A percentile compares a stretch with the other conserved stretches of the same genome.
These are phyloP conservation scores for Dysmachus trigonus DNA, from an alignment of 2,888 invertebrate genomes.

Conservation along the genomic window DNA sequence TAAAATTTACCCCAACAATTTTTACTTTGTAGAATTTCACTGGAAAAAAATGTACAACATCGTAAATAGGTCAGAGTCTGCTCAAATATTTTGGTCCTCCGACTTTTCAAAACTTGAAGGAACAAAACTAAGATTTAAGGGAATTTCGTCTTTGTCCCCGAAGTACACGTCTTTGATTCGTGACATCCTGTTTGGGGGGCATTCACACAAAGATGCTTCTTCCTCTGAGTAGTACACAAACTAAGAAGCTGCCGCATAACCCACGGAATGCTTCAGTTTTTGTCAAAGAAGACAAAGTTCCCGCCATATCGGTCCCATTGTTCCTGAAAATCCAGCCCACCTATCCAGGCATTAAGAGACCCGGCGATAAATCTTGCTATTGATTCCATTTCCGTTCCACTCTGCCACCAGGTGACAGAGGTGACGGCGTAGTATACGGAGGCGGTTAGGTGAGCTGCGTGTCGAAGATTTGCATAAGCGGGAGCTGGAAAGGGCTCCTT, in stretches of 20 bases:
- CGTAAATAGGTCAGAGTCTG: neutral
- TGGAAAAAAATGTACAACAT: too few species aligned
- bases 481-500: neutral
- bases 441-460: neutral
- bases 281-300: neutral
- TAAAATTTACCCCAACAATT: too few species aligned
- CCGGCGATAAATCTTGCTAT: slow-evolving; percentile 3
- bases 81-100: neutral
- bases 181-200: neutral
- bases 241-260: neutral
- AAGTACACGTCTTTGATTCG: neutral
- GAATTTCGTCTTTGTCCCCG: neutral
- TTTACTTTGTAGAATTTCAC: too few species aligned
- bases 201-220: neutral
- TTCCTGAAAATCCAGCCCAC: neutral
- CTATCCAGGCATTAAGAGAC: neutral
- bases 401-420: neutral
- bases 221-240: neutral
- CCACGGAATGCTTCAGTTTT: neutral
- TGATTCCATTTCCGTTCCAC: neutral
- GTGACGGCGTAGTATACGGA: neutral
- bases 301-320: neutral
- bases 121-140: neutral
- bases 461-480: neutral
- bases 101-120: neutral